These are phyloP conservation scores for Apodemia zela DNA, from an alignment of 2,888 invertebrate species.

Conservation along the genomic window DNA sequence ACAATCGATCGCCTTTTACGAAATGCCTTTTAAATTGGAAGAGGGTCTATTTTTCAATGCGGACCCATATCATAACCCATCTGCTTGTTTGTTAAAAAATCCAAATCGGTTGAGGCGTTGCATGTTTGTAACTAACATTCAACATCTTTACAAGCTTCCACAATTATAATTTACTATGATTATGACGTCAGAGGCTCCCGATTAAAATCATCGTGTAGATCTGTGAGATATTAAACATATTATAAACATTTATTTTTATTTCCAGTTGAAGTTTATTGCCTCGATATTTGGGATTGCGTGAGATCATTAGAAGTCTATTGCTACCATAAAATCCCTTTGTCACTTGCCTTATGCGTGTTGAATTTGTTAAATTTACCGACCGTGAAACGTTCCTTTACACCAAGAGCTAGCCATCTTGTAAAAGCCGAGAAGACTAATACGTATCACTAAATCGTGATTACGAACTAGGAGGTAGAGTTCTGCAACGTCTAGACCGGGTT, in stretches of 20 bases:
- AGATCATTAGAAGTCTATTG: constrained; percentile 58
- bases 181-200: not conserved
- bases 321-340: constrained; percentile 63
- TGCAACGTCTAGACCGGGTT: no score
- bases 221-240: not conserved
- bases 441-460: no score
- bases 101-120: no score
- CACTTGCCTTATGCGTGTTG: constrained; percentile 50
- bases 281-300: constrained; percentile 45
- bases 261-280: not conserved
- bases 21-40: no score
- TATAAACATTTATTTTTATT: not conserved
- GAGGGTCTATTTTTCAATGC: no score
- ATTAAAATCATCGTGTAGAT: not conserved
- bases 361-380: constrained; percentile 37
- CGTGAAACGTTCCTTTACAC: constrained; percentile 19
- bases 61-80: no score
- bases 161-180: not conserved
- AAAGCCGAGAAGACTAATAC: no score
- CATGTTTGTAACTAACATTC: no score
- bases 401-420: not conserved
- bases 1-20: no score
- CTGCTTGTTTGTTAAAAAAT: no score
- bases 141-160: not conserved
- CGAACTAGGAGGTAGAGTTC: no score